phyloP scores from a whole-genome alignment of 2,888 invertebrate species.

The Zaprionus lineosus region DNA sequence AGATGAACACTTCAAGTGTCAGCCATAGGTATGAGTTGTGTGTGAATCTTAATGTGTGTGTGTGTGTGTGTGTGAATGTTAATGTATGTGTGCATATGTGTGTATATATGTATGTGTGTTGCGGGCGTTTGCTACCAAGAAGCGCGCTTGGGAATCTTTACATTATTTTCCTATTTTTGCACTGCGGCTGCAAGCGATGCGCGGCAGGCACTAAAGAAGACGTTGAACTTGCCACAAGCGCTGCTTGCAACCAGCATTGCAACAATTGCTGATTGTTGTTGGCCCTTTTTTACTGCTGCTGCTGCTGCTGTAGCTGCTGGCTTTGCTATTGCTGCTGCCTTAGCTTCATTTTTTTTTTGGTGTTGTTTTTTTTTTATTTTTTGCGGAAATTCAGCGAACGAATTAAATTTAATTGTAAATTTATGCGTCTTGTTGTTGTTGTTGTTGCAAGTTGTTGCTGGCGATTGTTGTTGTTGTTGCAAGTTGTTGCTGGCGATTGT shows the following conservation, averaged over 20 bases:
- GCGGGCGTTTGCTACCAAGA: constrained; percentile 59
- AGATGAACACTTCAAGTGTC: too few species aligned
- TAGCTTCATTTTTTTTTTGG: constrained; percentile 32
- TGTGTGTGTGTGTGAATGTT: constrained; percentile 1
- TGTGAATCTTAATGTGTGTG: too few species aligned
- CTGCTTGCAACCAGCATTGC: constrained; percentile 24
- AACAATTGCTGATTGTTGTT: constrained; percentile 53
- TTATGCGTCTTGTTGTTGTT: constrained; percentile 62
- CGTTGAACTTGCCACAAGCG: constrained; percentile 69
- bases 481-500: constrained; percentile 20
- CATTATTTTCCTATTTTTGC: constrained; percentile 23
- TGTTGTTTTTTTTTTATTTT: constrained; percentile 15
- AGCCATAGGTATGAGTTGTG: too few species aligned
- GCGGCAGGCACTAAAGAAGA: constrained; percentile 67
- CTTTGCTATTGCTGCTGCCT: constrained; percentile 3
- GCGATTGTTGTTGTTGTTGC: constrained; percentile 25
- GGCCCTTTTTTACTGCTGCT: constrained; percentile 34
- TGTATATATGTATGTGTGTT: constrained; percentile 9
- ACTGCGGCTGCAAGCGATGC: constrained; percentile 63
- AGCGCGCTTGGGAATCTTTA: constrained; percentile 72
- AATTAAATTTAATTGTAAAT: constrained; percentile 78
- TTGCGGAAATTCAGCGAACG: constrained; percentile 74
- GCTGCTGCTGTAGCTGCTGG: constrained; percentile 16
- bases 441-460: constrained; percentile 11
- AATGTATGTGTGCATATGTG: constrained; percentile 12